Evolutionary conservation across 2,888 invertebrate genomes (phyloP), one percentile per base, ranked within the genome.

Genomic region (Dione juno): DNA sequence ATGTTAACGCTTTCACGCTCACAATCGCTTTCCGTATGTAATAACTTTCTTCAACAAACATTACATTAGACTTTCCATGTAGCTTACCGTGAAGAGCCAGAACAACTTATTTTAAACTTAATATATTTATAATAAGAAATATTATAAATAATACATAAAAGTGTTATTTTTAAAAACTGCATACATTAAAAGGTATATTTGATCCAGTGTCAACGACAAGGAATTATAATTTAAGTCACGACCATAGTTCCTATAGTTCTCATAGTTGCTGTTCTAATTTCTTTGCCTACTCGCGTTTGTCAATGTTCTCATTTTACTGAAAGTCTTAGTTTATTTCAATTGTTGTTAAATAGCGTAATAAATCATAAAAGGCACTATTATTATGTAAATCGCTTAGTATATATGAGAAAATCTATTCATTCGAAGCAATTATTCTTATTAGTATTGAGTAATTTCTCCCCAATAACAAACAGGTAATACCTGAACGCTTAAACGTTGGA

Each of bases 1-100:
- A 64, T 10, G 50, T 40, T 50, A 64, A 64, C 64, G 64, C 64
- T 64, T 64, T 52, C 50, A 64, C 64, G 50, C 64, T 37, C 40
- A 50, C 50, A 35, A 37, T 37, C 35, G 64, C 64, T 64, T 64
- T 64, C 64, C 64, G 50, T 52, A 48, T 50, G 50, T 64, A 48
- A 50, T 40, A 64, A 37, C 64, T 64, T 64, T 64, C 64, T 50
- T 64, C 37, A 19, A 16, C 64, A 52, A 64, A 64, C 40, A 64
- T 50, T 50, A 14, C 50, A 50, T 43, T 41, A 61, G 28, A 61
- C 41, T 45, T 45, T n/a, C 61, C 50, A 19, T 19, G 28, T 16
- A 50, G 21, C 50, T 59, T 16, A 48, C 48, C 48, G 10, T 10
- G 48, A 16, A 48, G 7, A 19, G 11, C n/a, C 16, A 58, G 6